Base-by-base conservation (phyloP, 2,113 vertebrate genomes). In the Shinisaurus crocodilurus region DNA sequence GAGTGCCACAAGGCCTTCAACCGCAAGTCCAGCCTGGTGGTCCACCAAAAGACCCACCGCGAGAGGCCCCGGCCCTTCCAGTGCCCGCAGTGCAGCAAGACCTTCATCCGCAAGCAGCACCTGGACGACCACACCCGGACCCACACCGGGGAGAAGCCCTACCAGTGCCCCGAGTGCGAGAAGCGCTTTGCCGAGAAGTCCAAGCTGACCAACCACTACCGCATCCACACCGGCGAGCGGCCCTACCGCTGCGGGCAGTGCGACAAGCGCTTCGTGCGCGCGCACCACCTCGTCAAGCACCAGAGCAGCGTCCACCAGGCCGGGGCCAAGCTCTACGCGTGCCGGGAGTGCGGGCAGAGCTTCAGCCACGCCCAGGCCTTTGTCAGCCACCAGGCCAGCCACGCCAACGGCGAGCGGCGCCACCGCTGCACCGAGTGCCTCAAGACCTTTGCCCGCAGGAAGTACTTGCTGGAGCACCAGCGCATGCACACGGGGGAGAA, bases 1-100 rank as follows among this genome's bases (percentile, higher is more conserved):
- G 84, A 90, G 27, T 90, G 82, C 79, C 88, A 65, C 48, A 94
- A 93, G 45, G 90, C 86, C 48, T 89, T 93, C 88, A 85, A 88
- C 34, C 83, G 70, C 60, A 91, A 82, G 34, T 85, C 83, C 40
- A 86, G 88, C 76, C 69, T 92, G 50, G 50, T 60, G 76, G n/a
- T 67, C 45, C 90, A 87, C 29, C 65, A 45, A 50, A 90, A 83
- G 32, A 88, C 85, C 3, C 79, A 87, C 32, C 74, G 85, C 10
- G 84, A 92, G 80, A 25, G 67, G 1, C 84, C 87, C 1, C 69
- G 88, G 40, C 75, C 65, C n/a, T 75, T 84, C 77, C 82, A 75
- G 74, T 86, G 91, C 75, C 18, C 85, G 3, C 81, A 75, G 86
- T 79, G 86, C 86, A 34, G 32, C 75, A 85, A 88, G 67, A 85